A percentile compares a stretch with the other conserved stretches of the same genome.
These are phyloP conservation scores for Dugesia japonica DNA, from an alignment of 2,888 invertebrate genomes.

Conservation along the genomic window DNA sequence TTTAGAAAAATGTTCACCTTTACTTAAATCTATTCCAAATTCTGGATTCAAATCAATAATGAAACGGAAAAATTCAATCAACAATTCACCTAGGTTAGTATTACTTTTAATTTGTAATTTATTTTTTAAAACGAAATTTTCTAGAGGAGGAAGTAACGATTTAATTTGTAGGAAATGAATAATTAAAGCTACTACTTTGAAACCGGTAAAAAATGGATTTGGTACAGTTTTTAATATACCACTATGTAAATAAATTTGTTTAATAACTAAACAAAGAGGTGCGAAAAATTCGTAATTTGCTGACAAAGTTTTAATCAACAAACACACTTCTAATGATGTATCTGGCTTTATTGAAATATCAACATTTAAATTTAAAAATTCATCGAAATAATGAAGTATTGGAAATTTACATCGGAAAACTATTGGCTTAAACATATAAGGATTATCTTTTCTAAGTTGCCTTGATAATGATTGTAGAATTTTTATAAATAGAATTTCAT, in stretches of 20 bases:
- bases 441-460: neutral
- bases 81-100: neutral
- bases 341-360: neutral
- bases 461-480: too few species aligned
- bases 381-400: neutral
- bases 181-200: neutral
- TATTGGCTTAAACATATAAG: neutral
- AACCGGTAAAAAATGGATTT: neutral
- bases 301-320: neutral
- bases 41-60: neutral
- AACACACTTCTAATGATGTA: neutral
- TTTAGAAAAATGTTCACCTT: neutral
- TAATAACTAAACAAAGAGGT: neutral
- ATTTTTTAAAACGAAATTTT: neutral
- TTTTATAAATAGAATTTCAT: too few species aligned
- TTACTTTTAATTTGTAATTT: neutral
- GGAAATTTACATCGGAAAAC: neutral
- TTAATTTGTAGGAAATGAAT: neutral
- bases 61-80: neutral
- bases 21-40: neutral
- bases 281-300: neutral
- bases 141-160: neutral
- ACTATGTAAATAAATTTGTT: neutral
- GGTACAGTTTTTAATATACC: neutral
- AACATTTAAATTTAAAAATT: neutral